These are phyloP conservation scores for Scaptomyza caliginosa DNA, from an alignment of 2,888 invertebrate species.

Conservation along the genomic window DNA sequence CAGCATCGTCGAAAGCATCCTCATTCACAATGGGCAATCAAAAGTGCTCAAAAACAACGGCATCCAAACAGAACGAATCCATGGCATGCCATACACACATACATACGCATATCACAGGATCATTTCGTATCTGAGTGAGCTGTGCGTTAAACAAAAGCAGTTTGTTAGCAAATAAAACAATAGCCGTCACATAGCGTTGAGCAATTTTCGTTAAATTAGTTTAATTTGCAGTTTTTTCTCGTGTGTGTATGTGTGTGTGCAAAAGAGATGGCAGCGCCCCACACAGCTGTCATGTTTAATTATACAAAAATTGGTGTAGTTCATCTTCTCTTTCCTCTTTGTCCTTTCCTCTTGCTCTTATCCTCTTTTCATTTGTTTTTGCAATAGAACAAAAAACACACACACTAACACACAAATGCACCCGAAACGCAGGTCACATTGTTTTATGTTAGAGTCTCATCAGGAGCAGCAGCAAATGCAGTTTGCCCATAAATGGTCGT, in stretches of 20 bases:
- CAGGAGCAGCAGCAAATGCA: slow-evolving; percentile 52
- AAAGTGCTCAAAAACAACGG: slow-evolving; percentile 21
- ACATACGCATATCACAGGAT: not conserved
- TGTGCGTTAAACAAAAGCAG: slow-evolving; percentile 47
- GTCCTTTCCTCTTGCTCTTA: slow-evolving; percentile 17
- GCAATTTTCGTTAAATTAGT: slow-evolving; percentile 78
- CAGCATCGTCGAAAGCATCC: slow-evolving; percentile 18
- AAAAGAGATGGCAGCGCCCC: not conserved
- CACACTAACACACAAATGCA: slow-evolving; percentile 2
- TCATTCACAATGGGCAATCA: slow-evolving; percentile 54
- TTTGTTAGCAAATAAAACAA: slow-evolving; percentile 65
- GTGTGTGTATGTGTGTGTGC: not conserved
- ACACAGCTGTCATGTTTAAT: slow-evolving; percentile 54
- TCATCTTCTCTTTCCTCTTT: not conserved
- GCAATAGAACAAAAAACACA: slow-evolving; percentile 7
- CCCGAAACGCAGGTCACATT: slow-evolving; percentile 64
- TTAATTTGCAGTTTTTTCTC: slow-evolving; percentile 67
- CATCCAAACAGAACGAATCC: slow-evolving; percentile 7
- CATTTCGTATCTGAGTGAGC: slow-evolving; percentile 1
- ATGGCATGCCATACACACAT: not conserved
- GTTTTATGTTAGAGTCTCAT: slow-evolving; percentile 76
- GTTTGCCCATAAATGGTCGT: slow-evolving; percentile 30
- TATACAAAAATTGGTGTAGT: slow-evolving; percentile 46
- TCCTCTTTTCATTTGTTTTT: slow-evolving; percentile 39
- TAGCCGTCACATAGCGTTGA: slow-evolving; percentile 38